A percentile compares a stretch with the other conserved stretches of the same genome.
These are phyloP conservation scores for Antheraea assamensis DNA, from an alignment of 2,888 invertebrate species.

Conservation along the genomic window DNA sequence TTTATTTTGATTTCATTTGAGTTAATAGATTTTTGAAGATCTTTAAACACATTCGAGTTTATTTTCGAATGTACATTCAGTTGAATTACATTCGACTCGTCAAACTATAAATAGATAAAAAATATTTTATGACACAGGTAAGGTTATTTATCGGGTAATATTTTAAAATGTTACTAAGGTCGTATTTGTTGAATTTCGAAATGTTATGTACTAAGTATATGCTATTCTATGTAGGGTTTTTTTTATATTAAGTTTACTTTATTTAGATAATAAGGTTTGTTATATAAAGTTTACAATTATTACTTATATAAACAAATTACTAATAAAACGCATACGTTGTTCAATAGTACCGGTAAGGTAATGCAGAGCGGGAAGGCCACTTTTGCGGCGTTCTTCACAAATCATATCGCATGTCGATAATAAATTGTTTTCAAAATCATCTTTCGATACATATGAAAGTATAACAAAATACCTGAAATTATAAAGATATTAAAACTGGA, in stretches of 20 bases:
- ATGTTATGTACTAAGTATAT: neutral
- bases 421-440: neutral
- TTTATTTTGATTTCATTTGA: constrained; percentile 6
- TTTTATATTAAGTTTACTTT: neutral
- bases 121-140: neutral
- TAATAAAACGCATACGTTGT: constrained; percentile 18
- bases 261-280: neutral
- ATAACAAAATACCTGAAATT: constrained; percentile 29
- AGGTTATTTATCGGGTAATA: neutral
- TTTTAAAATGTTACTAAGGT: neutral
- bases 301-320: too few relatives aligned
- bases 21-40: constrained; percentile 16
- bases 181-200: neutral
- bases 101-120: constrained; percentile 12
- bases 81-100: constrained; percentile 10
- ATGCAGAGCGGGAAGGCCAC: constrained; percentile 24
- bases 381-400: constrained; percentile 21
- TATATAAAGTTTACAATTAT: neutral
- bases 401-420: constrained; percentile 24
- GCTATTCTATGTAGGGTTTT: neutral
- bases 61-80: constrained; percentile 16
- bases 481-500: neutral
- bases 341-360: constrained; percentile 16
- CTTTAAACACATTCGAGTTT: neutral
- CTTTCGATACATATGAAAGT: constrained; percentile 10